Evolutionary conservation across 2,113 vertebrate species (phyloP).

Genomic region (Tragelaphus imberbis): DNA sequence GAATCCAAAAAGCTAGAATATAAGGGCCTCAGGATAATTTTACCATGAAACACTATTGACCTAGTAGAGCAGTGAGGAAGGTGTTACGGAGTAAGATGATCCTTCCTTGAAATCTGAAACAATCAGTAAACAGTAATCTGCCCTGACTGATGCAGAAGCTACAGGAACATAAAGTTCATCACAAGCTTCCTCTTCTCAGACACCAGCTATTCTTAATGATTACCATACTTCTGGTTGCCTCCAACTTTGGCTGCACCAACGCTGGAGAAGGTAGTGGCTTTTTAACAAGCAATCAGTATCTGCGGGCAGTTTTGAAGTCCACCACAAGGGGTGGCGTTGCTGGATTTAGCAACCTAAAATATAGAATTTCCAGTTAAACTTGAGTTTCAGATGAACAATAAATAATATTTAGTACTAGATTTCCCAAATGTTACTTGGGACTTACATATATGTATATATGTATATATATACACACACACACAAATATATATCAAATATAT

Average conservation of each 20-base stretch:
- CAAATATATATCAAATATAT: not conserved
- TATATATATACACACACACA: not conserved
- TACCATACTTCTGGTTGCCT: not conserved
- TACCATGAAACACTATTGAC: not conserved
- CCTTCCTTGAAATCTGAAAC: not conserved
- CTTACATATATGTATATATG: not conserved
- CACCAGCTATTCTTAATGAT: not conserved
- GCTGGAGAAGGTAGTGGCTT: not conserved
- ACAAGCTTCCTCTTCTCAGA: not conserved
- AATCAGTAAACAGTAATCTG: not conserved
- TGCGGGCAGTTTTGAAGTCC: not conserved
- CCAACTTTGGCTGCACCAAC: not conserved
- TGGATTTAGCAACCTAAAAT: not conserved
- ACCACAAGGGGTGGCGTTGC: not conserved
- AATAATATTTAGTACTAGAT: not conserved
- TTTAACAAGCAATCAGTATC: not conserved
- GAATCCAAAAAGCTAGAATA: not conserved
- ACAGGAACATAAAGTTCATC: not conserved
- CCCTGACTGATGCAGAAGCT: not conserved
- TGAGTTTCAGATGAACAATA: constrained; percentile 16
- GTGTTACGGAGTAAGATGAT: not conserved
- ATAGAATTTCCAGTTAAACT: not conserved
- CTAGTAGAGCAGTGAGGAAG: not conserved
- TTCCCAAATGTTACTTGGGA: not conserved
- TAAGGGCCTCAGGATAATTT: not conserved